These are phyloP conservation scores for Anseranas semipalmata DNA, from an alignment of 2,113 vertebrate genomes.

Conservation along the genomic window DNA sequence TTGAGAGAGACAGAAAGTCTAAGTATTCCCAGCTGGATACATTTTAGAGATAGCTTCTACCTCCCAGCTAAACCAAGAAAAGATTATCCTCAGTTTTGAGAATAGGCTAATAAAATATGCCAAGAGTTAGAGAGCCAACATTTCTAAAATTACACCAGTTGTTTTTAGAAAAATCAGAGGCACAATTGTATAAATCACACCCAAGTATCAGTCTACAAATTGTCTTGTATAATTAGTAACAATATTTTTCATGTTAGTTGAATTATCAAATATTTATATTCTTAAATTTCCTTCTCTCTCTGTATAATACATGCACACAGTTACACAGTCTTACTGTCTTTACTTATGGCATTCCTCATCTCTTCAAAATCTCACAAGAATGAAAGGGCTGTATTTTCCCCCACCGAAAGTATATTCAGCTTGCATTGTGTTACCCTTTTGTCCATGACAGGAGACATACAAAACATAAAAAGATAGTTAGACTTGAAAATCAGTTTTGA, in stretches of 20 bases:
- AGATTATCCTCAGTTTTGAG: neutral
- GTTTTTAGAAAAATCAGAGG: neutral
- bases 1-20: neutral
- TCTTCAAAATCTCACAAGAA: neutral
- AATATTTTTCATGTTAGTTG: neutral
- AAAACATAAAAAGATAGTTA: neutral
- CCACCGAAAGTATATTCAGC: fast-evolving
- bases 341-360: neutral
- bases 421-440: neutral
- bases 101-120: neutral
- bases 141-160: neutral
- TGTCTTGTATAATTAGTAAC: neutral
- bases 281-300: neutral
- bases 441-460: neutral
- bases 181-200: neutral
- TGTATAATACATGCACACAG: neutral
- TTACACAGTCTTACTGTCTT: neutral
- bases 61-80: neutral
- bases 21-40: neutral
- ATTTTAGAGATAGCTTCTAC: neutral
- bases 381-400: neutral
- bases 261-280: neutral
- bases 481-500: neutral
- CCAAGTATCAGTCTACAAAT: neutral
- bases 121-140: neutral